A percentile compares a stretch with the other conserved stretches of the same genome.
Conservation (phyloP, 1,140 invertebrate genomes). For the Dreissena polymorpha region DNA sequence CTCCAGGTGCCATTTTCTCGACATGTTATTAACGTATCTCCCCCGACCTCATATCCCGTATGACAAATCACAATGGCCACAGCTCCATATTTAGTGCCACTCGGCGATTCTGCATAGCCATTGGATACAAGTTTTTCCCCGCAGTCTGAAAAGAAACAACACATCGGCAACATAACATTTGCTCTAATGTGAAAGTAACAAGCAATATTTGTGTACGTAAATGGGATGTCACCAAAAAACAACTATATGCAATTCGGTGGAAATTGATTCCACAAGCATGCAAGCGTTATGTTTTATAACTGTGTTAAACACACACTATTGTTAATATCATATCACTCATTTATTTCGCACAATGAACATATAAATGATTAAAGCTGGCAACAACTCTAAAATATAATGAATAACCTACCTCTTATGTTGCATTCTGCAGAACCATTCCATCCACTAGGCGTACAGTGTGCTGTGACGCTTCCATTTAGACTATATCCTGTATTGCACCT, state of each 20-base stretch:
- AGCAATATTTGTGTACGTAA: too few relatives aligned
- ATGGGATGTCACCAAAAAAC: too few relatives aligned
- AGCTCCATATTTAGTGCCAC: conserved; percentile 11
- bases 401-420: neutral
- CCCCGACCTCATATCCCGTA: neutral
- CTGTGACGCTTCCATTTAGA: neutral
- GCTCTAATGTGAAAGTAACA: too few relatives aligned
- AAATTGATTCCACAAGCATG: too few relatives aligned
- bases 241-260: too few relatives aligned
- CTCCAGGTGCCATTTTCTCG: conserved; percentile 11
- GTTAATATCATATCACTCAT: too few relatives aligned
- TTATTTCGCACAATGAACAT: too few relatives aligned
- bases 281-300: too few relatives aligned
- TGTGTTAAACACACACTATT: too few relatives aligned
- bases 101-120: neutral
- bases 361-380: too few relatives aligned
- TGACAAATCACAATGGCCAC: conserved; percentile 11
- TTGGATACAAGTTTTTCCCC: neutral
- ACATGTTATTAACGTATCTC: neutral
- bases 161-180: too few relatives aligned
- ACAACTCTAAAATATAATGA: too few relatives aligned
- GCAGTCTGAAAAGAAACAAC: conserved; percentile 37
- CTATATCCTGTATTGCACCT: neutral
- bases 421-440: neutral
- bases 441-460: neutral